Percentiles rank a stretch among this genome's conserved stretches.
phyloP scores from a whole-genome alignment of 1,140 invertebrate species.

The Drosophila santomea region DNA sequence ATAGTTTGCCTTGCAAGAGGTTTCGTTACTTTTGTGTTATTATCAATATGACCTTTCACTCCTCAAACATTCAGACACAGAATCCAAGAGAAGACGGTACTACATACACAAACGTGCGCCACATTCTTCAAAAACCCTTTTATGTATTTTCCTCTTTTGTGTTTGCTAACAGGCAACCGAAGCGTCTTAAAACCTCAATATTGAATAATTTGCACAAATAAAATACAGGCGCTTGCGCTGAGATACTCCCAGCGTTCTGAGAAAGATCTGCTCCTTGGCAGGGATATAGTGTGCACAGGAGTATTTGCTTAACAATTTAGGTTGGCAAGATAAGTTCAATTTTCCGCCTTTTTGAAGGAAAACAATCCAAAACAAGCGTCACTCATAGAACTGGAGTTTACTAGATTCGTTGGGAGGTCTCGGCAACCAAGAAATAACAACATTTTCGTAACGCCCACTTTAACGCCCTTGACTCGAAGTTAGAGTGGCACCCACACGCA shows the following conservation, averaged over 20 bases:
- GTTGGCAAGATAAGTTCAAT: too few relatives aligned
- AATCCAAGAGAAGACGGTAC: conserved; percentile 3
- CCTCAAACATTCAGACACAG: conserved; percentile 59
- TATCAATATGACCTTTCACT: conserved; percentile 39
- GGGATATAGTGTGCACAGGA: neutral
- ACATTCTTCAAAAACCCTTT: conserved; percentile 35
- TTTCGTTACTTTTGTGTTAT: conserved; percentile 18
- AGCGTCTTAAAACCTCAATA: conserved; percentile 52
- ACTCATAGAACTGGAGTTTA: too few relatives aligned
- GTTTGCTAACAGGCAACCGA: conserved; percentile 21
- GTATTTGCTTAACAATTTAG: neutral
- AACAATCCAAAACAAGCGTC: too few relatives aligned
- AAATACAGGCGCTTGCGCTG: conserved; percentile 49
- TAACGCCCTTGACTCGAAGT: too few relatives aligned
- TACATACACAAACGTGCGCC: conserved; percentile 43
- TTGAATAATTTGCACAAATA: conserved; percentile 63
- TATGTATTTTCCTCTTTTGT: too few relatives aligned
- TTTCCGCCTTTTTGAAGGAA: too few relatives aligned
- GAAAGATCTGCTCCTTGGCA: conserved; percentile 2
- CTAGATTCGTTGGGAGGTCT: too few relatives aligned
- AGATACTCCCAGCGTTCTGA: conserved; percentile 4
- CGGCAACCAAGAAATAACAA: too few relatives aligned
- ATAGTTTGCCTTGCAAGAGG: conserved; percentile 53
- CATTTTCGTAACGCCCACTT: too few relatives aligned
- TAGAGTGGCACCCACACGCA: too few relatives aligned